Conservation (phyloP, 2,113 vertebrate species). For the Hemiscyllium ocellatum region DNA sequence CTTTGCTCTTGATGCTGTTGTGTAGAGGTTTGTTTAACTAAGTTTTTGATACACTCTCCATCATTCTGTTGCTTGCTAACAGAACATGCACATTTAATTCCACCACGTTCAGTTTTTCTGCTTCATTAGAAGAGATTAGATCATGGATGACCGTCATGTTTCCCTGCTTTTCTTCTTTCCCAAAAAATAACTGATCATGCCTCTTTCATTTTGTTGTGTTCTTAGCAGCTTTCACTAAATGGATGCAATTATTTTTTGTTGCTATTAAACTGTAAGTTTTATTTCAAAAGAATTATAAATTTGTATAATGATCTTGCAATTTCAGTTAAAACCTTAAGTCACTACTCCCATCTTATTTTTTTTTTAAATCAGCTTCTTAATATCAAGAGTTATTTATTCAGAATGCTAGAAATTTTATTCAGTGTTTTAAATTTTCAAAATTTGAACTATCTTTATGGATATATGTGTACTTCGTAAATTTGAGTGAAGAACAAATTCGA, state of each 20-base stretch:
- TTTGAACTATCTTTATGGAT: neutral
- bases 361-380: neutral
- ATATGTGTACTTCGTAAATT: neutral
- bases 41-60: neutral
- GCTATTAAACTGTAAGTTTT: neutral
- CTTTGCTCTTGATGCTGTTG: neutral
- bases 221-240: neutral
- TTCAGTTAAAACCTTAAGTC: neutral
- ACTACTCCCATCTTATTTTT: neutral
- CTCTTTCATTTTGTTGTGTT: neutral
- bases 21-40: neutral
- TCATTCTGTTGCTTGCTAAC: constrained; percentile 26
- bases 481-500: neutral
- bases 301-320: neutral
- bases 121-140: constrained; percentile 11
- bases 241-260: neutral
- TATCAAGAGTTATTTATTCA: neutral
- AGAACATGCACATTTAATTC: constrained; percentile 8
- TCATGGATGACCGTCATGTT: neutral
- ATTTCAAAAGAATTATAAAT: neutral
- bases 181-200: constrained; percentile 17
- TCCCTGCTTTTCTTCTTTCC: neutral
- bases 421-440: neutral
- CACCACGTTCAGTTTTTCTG: neutral
- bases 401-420: neutral